Evolutionary conservation across 2,113 vertebrate genomes (phyloP), one percentile per base, ranked within the genome.

Genomic region (Heteronetta atricapilla): DNA sequence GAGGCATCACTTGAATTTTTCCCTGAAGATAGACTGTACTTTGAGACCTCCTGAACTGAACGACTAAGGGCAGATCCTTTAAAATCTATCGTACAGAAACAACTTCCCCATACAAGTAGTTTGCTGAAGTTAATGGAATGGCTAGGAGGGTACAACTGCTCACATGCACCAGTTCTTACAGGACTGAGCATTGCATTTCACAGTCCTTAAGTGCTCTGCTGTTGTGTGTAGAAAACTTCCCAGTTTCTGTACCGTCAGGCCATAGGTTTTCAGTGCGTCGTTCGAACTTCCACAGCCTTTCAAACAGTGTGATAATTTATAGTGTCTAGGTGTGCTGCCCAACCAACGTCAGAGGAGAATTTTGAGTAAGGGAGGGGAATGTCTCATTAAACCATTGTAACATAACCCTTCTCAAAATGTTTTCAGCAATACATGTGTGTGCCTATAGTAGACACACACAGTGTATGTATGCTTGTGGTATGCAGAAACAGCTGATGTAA

Each of bases 221-320:
- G 8, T 79, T 75, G 42, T 72, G 29, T 28, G 31, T 13, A 50
- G 50, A 70, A 69, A 67, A 34, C 3, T 38, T 85, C 6, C 7
- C 14, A 17, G 8, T 86, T 69, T 88, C 73, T 67, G 4, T 86
- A 17, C 21, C 67, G 38, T 40, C 75, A 84, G 7, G 31, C 60
- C 34, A 25, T 8, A 1, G 58, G 52, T 29, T 89, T 91, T 79
- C 53, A 42, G 31, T 55, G 26, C 40, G 18, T 62, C 18, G 13
- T 48, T 82, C 50, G 29, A 79, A 75, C 22, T 94, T 83, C 11
- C 56, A 60, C 19, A 93, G 46, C 76, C 59, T 86, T 28, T 75
- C 59, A 58, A 13, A 56, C 38, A 44, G 6, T 17, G 10, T 68
- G 59, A 82, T 62, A 4, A 5, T 44, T 91, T 78, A 25, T 52